A percentile compares a stretch with the other conserved stretches of the same genome.
Evolutionary conservation across 2,888 invertebrate genomes (phyloP).

Genomic region (Cryptocephalus moraei): DNA sequence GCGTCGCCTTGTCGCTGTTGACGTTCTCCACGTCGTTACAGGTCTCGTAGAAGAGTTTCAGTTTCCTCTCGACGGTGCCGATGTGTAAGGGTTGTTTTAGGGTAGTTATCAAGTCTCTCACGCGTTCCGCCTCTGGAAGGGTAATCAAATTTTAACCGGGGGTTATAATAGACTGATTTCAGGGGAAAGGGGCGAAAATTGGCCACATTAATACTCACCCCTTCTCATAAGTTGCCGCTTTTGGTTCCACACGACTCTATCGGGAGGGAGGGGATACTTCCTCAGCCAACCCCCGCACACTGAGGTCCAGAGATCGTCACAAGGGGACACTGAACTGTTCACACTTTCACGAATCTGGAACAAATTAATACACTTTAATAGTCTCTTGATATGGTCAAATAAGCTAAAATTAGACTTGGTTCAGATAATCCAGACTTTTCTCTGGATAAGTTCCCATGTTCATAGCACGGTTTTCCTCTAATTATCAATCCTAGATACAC

Average conservation of each 20-base stretch:
- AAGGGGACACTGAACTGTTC: conserved; percentile 38
- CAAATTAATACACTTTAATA: neutral
- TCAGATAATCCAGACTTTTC: no score
- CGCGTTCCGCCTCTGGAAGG: conserved; percentile 37
- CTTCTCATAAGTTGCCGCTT: conserved; percentile 23
- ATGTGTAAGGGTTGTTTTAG: conserved; percentile 37
- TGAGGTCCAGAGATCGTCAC: conserved; percentile 41
- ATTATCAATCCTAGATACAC: no score
- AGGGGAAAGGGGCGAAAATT: no score
- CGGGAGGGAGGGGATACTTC: conserved; percentile 36
- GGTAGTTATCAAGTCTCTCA: conserved; percentile 40
- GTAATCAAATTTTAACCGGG: neutral
- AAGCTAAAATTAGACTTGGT: no score
- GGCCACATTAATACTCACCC: no score
- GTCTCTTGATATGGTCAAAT: no score
- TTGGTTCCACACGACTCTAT: conserved; percentile 39
- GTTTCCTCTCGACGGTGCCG: conserved; percentile 43
- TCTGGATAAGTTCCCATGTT: no score
- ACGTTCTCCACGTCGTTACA: conserved; percentile 44
- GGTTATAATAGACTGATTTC: no score
- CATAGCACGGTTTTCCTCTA: no score
- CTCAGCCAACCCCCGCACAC: conserved; percentile 45
- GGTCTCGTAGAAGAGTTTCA: conserved; percentile 48
- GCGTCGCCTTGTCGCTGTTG: conserved; percentile 37
- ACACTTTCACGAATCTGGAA: conserved; percentile 40